These are phyloP conservation scores for Mizuhopecten yessoensis DNA, from an alignment of 1,140 invertebrate genomes.

Conservation along the genomic window DNA sequence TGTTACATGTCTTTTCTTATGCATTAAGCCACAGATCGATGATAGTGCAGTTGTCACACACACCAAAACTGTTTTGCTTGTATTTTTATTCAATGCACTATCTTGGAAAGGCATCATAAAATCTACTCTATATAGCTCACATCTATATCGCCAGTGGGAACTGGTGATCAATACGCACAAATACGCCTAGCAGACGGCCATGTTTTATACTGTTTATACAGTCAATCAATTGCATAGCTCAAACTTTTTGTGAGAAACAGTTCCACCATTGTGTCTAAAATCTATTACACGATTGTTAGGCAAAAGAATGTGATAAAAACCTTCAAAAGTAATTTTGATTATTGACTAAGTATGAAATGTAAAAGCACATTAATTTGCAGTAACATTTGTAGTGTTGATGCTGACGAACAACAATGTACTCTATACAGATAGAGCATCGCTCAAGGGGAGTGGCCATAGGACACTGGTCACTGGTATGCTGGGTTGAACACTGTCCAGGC, in stretches of 20 bases:
- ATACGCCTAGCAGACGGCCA: conserved; percentile 25
- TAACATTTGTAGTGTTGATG: neutral
- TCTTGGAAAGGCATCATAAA: conserved; percentile 38
- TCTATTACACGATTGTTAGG: conserved; percentile 33
- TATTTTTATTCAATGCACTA: conserved; percentile 40
- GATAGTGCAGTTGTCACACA: conserved; percentile 1
- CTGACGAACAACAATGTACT: neutral
- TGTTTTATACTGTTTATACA: neutral
- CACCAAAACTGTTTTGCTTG: conserved; percentile 32
- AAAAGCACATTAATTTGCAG: conserved; percentile 13
- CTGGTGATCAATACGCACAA: neutral
- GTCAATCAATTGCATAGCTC: conserved; percentile 10
- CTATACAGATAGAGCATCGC: neutral
- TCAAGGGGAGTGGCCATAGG: neutral
- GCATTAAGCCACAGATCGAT: neutral
- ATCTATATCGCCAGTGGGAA: conserved; percentile 31
- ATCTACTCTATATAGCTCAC: conserved; percentile 32
- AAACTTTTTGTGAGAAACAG: conserved; percentile 28
- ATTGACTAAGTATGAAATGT: conserved; percentile 23
- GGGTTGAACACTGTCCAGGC: neutral
- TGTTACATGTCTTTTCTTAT: conserved; percentile 15
- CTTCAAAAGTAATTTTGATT: conserved; percentile 12
- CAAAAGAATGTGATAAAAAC: neutral
- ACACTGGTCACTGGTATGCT: neutral
- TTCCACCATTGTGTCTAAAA: conserved; percentile 16